Percentiles rank a stretch among this genome's conserved stretches.
These are phyloP conservation scores for Parotocinclus haroldoi DNA, from an alignment of 2,797 vertebrate genomes.

Conservation along the genomic window DNA sequence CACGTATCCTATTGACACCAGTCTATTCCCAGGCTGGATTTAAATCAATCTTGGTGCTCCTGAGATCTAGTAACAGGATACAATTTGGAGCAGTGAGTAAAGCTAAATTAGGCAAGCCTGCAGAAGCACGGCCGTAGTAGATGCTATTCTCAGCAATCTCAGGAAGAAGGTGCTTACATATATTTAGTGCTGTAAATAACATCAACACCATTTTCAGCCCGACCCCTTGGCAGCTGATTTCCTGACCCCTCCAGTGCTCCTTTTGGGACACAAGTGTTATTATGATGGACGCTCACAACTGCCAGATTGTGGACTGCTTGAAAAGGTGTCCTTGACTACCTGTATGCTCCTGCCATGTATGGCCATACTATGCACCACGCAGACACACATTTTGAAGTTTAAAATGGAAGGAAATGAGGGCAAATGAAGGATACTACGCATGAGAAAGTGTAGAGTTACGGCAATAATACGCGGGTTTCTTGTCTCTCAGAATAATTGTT, in stretches of 20 bases:
- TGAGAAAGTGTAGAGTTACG: too few species aligned
- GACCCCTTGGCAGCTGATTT: constrained; percentile 56
- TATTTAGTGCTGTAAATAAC: constrained; percentile 75
- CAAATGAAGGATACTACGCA: too few species aligned
- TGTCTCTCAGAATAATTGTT: too few species aligned
- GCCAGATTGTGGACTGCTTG: constrained; percentile 51
- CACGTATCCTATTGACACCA: too few species aligned
- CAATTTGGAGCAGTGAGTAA: constrained; percentile 59
- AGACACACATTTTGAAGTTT: neutral
- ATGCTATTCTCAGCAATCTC: constrained; percentile 71
- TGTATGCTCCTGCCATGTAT: constrained; percentile 31
- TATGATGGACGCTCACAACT: constrained; percentile 78
- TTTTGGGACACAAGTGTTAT: constrained; percentile 57
- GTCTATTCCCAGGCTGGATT: constrained; percentile 18
- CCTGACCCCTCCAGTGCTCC: constrained; percentile 47
- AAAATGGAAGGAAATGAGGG: neutral
- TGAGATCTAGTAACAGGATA: constrained; percentile 57
- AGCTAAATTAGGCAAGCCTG: constrained; percentile 50
- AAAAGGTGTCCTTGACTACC: constrained; percentile 46
- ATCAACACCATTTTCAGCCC: constrained; percentile 67
- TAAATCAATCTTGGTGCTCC: constrained; percentile 53
- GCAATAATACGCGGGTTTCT: too few species aligned
- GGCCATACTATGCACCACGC: constrained; percentile 3
- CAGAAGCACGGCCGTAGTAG: constrained; percentile 54
- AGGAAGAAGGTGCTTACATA: constrained; percentile 69